A percentile compares a stretch with the other conserved stretches of the same genome.
Evolutionary conservation across 2,113 vertebrate species (phyloP).

Genomic region (Thryonomys swinderianus): DNA sequence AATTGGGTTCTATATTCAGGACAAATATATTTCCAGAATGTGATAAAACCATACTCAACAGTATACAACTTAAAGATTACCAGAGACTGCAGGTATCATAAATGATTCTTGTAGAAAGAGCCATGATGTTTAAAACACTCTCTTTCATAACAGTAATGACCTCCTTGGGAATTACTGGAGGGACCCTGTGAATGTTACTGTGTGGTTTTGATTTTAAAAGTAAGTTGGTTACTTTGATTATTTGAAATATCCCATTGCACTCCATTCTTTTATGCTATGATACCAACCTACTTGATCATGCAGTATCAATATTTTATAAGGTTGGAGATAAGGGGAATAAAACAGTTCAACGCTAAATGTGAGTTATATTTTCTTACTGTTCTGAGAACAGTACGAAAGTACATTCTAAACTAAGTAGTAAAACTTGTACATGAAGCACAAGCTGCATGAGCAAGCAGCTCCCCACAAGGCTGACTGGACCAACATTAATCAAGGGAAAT

Average conservation of each 20-base stretch:
- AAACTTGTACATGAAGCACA: not conserved
- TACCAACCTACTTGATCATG: not conserved
- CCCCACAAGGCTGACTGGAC: not conserved
- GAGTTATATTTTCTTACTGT: not conserved
- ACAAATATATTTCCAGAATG: conserved; percentile 54
- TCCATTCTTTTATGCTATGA: not conserved
- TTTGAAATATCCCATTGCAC: not conserved
- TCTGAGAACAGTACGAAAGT: not conserved
- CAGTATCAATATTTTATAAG: not conserved
- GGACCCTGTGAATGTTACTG: not conserved
- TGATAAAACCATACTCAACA: conserved; percentile 41
- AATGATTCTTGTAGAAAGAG: conserved; percentile 31
- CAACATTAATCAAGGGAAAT: not conserved
- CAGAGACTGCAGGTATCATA: not conserved
- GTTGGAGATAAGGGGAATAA: not conserved
- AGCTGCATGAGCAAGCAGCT: not conserved
- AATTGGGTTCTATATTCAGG: not conserved
- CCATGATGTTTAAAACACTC: conserved; percentile 26
- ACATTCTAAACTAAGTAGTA: not conserved
- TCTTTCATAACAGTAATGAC: not conserved
- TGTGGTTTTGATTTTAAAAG: not conserved
- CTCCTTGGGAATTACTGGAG: not conserved
- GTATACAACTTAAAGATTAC: conserved; percentile 1
- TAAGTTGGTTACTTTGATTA: not conserved
- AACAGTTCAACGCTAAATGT: not conserved